Evolutionary conservation across 1,140 invertebrate species (phyloP), one percentile per base, ranked within the genome.

Genomic region (Ganaspis sp.): DNA sequence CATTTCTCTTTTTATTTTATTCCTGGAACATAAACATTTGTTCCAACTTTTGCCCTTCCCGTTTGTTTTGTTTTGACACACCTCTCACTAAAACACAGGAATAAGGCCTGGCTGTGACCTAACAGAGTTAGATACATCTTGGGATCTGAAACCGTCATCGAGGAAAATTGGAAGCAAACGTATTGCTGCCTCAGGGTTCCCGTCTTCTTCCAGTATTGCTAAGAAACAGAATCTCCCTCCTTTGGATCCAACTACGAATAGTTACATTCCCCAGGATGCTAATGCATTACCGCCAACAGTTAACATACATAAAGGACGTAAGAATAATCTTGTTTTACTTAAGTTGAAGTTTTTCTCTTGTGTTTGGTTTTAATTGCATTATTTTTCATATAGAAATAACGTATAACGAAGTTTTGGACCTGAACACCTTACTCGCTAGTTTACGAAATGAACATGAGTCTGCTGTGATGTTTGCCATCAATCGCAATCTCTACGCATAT

Each of bases 81-180:
- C 87, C 83, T 86, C 76, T 88, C 89, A 85, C 84, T 88, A 86
- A 90, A 90, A 88, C 85, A 90, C 87, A 91, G 90, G 90, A 80
- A 97, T 98, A 87, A 93, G 96, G 81, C 97, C 97, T 75, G 97
- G 97, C 76, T 97, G 96, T 86, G 97, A 98, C 91, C 92, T 97
- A 79, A 96, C 96, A 74, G 96, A 97, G 87, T 90, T 95, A 73
- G 95, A 94, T 87, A 90, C 90, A 45, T 89, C 90, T 38, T 89
- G 91, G 86, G 92, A 93, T 77, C 80, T 87, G 80, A 87, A 89
- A 76, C 87, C 86, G 79, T 82, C 88, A 0, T 82, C 88, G 75
- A 85, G 86, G 70, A 86, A 89, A 77, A 79, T 85, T 8, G 83
- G 84, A 34, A 85, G 73, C 17, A 91, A 90, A 73, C 84, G 89